A percentile compares a stretch with the other conserved stretches of the same genome.
phyloP scores from a whole-genome alignment of 30 jellyfish, hydroid and myxozoan species.

The Phacellophora camtschatica region DNA sequence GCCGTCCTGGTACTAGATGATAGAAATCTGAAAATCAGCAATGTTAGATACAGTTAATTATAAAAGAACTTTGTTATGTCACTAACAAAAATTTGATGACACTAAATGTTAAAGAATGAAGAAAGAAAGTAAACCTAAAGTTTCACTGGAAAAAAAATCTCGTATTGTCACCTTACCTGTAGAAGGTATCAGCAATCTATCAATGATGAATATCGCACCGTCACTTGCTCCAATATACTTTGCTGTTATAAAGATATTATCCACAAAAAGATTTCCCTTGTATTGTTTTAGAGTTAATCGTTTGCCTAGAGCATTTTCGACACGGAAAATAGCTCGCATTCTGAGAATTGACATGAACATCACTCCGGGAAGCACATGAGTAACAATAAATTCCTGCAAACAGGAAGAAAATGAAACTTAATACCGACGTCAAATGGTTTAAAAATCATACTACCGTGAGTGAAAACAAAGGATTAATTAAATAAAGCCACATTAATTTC shows the following conservation, averaged over 20 bases:
- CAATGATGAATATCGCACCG: slow-evolving; percentile 12
- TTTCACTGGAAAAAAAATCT: no score
- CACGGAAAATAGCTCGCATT: neutral
- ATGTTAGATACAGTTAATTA: no score
- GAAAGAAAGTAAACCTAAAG: no score
- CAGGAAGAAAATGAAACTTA: neutral
- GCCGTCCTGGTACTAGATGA: no score
- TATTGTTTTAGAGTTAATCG: neutral
- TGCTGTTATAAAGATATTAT: neutral
- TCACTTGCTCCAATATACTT: slow-evolving; percentile 26
- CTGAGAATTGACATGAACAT: slow-evolving; percentile 6
- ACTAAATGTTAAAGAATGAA: no score
- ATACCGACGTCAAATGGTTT: no score
- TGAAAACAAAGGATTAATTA: neutral
- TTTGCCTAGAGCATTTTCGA: neutral
- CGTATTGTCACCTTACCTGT: neutral
- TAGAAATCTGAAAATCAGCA: no score
- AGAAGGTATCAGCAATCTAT: neutral
- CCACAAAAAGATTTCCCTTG: neutral
- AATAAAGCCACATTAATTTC: no score
- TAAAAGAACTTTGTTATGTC: no score
- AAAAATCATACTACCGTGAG: neutral
- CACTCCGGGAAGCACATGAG: slow-evolving; percentile 40
- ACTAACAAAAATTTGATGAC: no score
- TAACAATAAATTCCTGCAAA: slow-evolving; percentile 26